These are phyloP conservation scores for Aphis craccivora DNA, from an alignment of 1,140 invertebrate species.

Conservation along the genomic window DNA sequence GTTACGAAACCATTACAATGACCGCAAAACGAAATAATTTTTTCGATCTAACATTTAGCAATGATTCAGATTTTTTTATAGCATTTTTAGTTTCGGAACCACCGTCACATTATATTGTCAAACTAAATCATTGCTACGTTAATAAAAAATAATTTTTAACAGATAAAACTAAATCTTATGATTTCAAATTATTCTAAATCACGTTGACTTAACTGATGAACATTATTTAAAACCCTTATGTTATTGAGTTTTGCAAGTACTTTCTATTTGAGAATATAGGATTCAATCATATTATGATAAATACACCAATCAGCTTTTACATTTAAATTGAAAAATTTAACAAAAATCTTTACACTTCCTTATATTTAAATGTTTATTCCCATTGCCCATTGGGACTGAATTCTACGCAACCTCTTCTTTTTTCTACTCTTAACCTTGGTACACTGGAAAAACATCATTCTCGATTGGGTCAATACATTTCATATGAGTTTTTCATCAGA, in stretches of 20 bases:
- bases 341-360: neutral
- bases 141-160: neutral
- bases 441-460: neutral
- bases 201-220: neutral
- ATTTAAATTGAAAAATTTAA: neutral
- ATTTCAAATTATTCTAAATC: neutral
- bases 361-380: neutral
- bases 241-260: neutral
- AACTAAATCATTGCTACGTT: neutral
- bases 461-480: neutral
- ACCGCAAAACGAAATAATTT: neutral
- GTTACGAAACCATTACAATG: neutral
- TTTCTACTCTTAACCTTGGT: neutral
- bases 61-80: neutral
- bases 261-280: neutral
- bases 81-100: neutral
- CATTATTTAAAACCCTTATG: neutral
- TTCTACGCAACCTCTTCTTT: neutral
- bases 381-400: neutral
- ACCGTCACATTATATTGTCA: neutral
- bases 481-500: neutral
- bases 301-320: neutral
- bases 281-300: neutral
- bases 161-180: neutral
- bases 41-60: neutral